phyloP scores from a whole-genome alignment of 2,113 vertebrate genomes.

The Anhinga anhinga region DNA sequence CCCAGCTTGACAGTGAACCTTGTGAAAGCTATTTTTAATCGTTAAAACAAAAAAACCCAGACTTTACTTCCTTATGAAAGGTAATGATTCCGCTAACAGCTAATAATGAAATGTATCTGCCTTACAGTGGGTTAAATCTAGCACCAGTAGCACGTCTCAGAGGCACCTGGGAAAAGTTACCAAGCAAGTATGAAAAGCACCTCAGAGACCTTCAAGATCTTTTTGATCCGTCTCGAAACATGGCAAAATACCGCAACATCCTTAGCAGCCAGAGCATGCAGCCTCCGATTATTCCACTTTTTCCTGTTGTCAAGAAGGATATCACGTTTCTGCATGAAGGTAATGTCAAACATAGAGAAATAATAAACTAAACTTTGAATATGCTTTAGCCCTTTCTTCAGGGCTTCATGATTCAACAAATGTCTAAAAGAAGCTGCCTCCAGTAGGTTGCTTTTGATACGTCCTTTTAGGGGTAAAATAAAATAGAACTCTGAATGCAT shows the following conservation, averaged over 20 bases:
- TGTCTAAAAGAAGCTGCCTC: background rate
- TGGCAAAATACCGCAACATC: constrained; percentile 96
- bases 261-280: constrained; percentile 98
- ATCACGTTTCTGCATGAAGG: constrained; percentile 98
- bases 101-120: background rate
- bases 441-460: background rate
- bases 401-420: background rate
- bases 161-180: constrained; percentile 94
- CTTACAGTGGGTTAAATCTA: constrained; percentile 89
- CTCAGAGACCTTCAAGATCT: constrained; percentile 94
- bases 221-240: constrained; percentile 96
- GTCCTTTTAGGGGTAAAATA: background rate
- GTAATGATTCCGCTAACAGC: rapidly evolving
- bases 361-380: background rate
- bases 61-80: background rate
- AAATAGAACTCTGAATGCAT: background rate
- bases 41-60: background rate
- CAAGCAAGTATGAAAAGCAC: constrained; percentile 95
- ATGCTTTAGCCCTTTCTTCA: background rate
- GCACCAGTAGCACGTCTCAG: constrained; percentile 90
- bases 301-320: constrained; percentile 97
- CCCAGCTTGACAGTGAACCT: background rate
- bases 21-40: background rate
- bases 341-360: constrained; percentile 49
- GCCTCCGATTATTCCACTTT: constrained; percentile 95